Evolutionary conservation across 2,888 invertebrate species (phyloP), one percentile per base, ranked within the genome.

Genomic region (Plemyria rubiginata): DNA sequence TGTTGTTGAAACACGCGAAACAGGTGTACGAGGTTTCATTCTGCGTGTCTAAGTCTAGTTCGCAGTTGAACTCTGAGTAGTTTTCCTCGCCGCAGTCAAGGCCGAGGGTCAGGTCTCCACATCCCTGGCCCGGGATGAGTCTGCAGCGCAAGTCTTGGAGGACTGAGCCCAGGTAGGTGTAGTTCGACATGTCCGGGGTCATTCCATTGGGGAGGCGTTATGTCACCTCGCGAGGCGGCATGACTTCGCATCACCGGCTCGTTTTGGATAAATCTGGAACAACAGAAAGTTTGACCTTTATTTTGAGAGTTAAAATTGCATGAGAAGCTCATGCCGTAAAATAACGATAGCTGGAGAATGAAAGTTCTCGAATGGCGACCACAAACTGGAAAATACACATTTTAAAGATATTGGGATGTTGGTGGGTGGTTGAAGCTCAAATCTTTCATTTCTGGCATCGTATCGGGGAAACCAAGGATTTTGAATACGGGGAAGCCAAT

Each of bases 1-100:
- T 77, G 66, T 78, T 79, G 67, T 86, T 84, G 65, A 73, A 67
- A 72, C 92, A 92, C 58, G 82, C 67, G 68, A 77, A 69, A 73
- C 93, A 93, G 51, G 74, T 82, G 69, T 92, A 93, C 4, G 89
- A 81, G 0, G 93, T 92, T 72, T 92, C 93, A 88, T 93, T 93
- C 73, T 92, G 91, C 8, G 84, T 75, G 60, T 92, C 92, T 49
- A 90, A 81, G 70, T 92, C 87, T 1, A 93, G 66, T 54, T 84
- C 74, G 54, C 93, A 93, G 57, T 70, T 80, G 65, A 82, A 90
- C 13, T 84, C 78, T 12, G 80, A 57, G 32, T 73, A 64, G 38
- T 62, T 74, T 9, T 74, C 75, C 46, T 82, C 78, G 13, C 63
- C 67, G 12, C 91, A 90, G 64, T 86, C 81, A 22, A 91, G 78